Base-by-base conservation (phyloP, 1,140 invertebrate species). In the Aphelenchoides avenae region DNA sequence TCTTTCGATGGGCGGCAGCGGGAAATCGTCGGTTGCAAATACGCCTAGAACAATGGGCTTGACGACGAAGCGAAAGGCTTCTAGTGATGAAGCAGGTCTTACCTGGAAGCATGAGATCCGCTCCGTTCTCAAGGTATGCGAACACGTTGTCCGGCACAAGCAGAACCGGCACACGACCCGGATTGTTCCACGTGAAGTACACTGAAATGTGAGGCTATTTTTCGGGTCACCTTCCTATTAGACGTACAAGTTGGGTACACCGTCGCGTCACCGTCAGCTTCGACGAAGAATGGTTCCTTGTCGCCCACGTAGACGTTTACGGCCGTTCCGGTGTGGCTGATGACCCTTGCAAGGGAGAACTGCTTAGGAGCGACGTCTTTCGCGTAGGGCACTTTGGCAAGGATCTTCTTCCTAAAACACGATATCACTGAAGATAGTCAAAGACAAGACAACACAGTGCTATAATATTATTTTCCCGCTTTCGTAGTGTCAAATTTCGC, bases 51-150 rank as follows among this genome's bases (percentile, higher is more conserved):
- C 26, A 52, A 49, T n/a, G n/a, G n/a, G n/a, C n/a, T n/a, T n/a
- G n/a, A n/a, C n/a, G n/a, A n/a, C n/a, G n/a, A 52, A 43, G 51
- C 20, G 5, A 46, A 49, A 5, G 40, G 3, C 24, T 51, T 9
- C 11, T 5, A 3, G n/a, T 18, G 5, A 15, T 11, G 15, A 43
- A 15, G 40, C 5, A 15, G 42, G 11, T 22, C 7, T 3, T 42
- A 31, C 88, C 88, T 7, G 89, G 89, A 51, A 89, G 78, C 87
- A 91, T 91, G 27, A 92, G 79, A 79, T 87, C 84, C 34, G 87
- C 87, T 3, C 87, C 87, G 58, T 82, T 81, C 3, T 71, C 68
- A 56, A 91, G 81, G 78, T 86, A 81, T 22, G 66, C 61, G 56
- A 82, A 75, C 0, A 83, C 82, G 37, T 68, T 68, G 2, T 82